Base-by-base conservation (phyloP, 2,113 vertebrate genomes). In the Halichoerus grypus region DNA sequence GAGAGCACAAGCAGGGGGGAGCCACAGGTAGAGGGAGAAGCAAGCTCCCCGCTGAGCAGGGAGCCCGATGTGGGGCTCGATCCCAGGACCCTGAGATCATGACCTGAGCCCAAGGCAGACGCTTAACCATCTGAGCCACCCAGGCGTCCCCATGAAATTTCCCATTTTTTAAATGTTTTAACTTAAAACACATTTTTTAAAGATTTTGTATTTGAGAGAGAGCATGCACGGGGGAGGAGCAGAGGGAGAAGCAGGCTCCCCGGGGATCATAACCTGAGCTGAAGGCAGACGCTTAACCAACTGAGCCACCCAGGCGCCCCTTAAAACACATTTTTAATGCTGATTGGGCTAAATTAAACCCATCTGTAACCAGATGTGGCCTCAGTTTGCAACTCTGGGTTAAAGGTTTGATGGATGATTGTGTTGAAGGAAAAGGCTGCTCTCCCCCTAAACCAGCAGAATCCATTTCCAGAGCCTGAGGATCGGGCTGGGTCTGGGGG, bases 301-400 rank as follows among this genome's bases (percentile, higher is more conserved):
- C 42, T 10, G 26, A 49, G 42, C 14, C 42, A 28, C 74, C 24
- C 72, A 49, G 74, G 24, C 15, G 9, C 3, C 42, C 74, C 42
- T 95, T 91, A 69, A 94, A 97, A 95, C 85, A 96, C 59, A 51
- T 93, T 95, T 91, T 85, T 81, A 79, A 89, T 91, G 91, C n/a
- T 91, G 77, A 95, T 51, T 88, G 85, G 71, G 13, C 51, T 93
- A 95, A 71, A 88, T 36, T 16, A 93, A 96, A 77, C 88, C 76
- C 59, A 91, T 55, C 81, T 83, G 39, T 79, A 59, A 59, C 33
- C 5, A 16, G 86, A 82, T 49, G 39, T 39, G 53, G 81, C 85
- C 69, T 92, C 42, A n/a, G n/a, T 95, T 85, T 88, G 53, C 63
- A 71, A 5, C 71, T 94, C 36, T 49, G 31, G 55, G 55, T 57